Conservation (phyloP, 2,113 vertebrate species). For the Gymnocephalus cernua region DNA sequence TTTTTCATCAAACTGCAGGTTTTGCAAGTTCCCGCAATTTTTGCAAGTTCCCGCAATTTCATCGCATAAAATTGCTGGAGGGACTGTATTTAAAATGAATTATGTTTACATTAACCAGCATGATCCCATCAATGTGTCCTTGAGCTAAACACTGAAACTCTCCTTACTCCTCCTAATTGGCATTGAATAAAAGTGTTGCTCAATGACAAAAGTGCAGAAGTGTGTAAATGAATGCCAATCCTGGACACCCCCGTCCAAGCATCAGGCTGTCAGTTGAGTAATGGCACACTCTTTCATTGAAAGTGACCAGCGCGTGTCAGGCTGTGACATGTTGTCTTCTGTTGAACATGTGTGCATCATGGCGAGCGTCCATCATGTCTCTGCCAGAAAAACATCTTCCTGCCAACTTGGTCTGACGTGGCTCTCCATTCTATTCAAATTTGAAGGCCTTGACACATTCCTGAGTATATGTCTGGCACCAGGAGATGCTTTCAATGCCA, state of each 20-base stretch:
- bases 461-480: conserved; percentile 41
- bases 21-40: too few species aligned
- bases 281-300: conserved; percentile 14
- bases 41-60: too few species aligned
- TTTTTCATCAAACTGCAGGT: too few species aligned
- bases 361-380: conserved; percentile 48
- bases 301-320: conserved; percentile 56
- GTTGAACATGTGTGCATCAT: conserved; percentile 56
- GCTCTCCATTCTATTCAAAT: conserved; percentile 54
- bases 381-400: conserved; percentile 56
- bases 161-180: too few species aligned
- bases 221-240: neutral
- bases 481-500: conserved; percentile 30
- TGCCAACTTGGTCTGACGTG: conserved; percentile 64
- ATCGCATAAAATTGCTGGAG: too few species aligned
- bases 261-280: conserved; percentile 1
- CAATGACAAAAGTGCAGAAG: neutral
- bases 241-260: neutral
- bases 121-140: neutral
- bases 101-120: neutral
- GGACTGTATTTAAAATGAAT: neutral
- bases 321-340: conserved; percentile 68
- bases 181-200: neutral
- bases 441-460: conserved; percentile 29
- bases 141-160: neutral